phyloP scores from a whole-genome alignment of 2,888 invertebrate species.

The Eurytoma adleriae region DNA sequence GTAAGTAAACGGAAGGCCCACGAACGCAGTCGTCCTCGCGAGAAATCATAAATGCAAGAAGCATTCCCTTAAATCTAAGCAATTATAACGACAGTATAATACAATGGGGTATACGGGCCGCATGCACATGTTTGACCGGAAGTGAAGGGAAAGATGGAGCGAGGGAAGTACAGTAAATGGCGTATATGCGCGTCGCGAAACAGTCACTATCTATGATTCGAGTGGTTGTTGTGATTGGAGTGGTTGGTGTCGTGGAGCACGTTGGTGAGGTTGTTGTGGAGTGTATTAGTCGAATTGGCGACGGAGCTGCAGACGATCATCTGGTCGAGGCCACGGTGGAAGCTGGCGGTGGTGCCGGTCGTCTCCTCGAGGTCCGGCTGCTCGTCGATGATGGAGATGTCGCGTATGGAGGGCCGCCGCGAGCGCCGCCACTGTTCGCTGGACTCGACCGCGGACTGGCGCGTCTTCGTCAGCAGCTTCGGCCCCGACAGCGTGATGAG shows the following conservation, averaged over 20 bases:
- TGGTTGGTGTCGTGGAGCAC: slow-evolving; percentile 28
- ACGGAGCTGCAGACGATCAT: not conserved
- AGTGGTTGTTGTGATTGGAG: slow-evolving; percentile 19
- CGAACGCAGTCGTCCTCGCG: too few relatives aligned
- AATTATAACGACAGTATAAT: too few relatives aligned
- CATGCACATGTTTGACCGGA: too few relatives aligned
- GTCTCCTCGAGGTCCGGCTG: slow-evolving; percentile 84
- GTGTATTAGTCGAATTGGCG: slow-evolving; percentile 33
- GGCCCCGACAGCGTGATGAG: slow-evolving; percentile 89
- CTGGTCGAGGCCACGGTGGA: slow-evolving; percentile 2
- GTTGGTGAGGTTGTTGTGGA: slow-evolving; percentile 2
- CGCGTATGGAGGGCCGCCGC: slow-evolving; percentile 89
- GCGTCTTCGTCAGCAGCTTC: slow-evolving; percentile 86
- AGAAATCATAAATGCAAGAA: too few relatives aligned
- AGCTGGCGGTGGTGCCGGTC: slow-evolving; percentile 51
- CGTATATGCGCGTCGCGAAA: too few relatives aligned
- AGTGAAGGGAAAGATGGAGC: too few relatives aligned
- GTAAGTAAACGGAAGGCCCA: too few relatives aligned
- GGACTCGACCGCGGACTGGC: slow-evolving; percentile 77
- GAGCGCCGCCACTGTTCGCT: slow-evolving; percentile 81
- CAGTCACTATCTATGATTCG: slow-evolving; percentile 40
- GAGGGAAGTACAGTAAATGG: too few relatives aligned
- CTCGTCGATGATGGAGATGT: slow-evolving; percentile 91
- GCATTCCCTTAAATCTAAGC: too few relatives aligned
- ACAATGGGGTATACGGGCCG: too few relatives aligned